A percentile compares a stretch with the other conserved stretches of the same genome.
Evolutionary conservation across 2,113 vertebrate genomes (phyloP).

Genomic region (Garra rufa): DNA sequence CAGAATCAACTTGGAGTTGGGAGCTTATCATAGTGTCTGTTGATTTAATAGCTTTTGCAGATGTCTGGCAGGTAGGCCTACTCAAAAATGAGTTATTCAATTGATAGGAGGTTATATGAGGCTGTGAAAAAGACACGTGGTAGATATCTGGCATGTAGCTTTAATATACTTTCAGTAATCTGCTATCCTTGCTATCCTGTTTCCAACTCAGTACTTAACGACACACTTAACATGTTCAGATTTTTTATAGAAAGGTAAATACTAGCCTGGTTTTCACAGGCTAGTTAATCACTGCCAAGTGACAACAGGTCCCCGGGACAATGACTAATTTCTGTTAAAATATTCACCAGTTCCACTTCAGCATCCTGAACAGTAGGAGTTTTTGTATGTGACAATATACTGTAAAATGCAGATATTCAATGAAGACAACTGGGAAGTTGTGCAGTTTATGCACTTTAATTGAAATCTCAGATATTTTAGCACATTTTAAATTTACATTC

Average conservation of each 20-base stretch:
- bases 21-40: neutral
- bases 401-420: neutral
- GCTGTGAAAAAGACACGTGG: too few species aligned
- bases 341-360: neutral
- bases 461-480: neutral
- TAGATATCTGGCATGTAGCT: too few species aligned
- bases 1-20: neutral
- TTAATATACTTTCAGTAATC: too few species aligned
- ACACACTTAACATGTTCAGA: neutral
- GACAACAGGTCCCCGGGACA: neutral
- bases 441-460: neutral
- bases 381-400: neutral
- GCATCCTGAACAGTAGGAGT: neutral
- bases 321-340: neutral
- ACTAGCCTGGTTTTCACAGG: neutral
- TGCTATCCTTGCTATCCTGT: too few species aligned
- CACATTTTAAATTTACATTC: neutral
- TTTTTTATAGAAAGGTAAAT: neutral
- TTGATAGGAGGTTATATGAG: neutral
- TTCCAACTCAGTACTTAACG: too few species aligned
- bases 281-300: neutral
- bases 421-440: neutral
- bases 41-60: neutral
- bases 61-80: neutral
- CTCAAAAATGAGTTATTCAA: neutral